Conservation (phyloP, 2,113 vertebrate species). For the Calonectris borealis region DNA sequence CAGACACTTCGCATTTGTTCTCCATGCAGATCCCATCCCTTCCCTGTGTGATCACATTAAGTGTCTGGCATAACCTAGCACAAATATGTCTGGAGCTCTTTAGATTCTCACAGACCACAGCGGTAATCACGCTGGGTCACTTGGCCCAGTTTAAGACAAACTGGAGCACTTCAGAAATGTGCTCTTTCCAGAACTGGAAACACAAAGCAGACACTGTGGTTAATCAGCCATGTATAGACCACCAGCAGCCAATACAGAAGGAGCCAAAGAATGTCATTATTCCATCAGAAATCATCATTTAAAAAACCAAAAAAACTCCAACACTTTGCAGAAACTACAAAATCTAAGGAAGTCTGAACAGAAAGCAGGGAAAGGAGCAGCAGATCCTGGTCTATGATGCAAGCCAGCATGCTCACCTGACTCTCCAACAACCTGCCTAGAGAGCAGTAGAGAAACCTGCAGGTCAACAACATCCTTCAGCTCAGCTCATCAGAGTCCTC, state of each 20-base stretch:
- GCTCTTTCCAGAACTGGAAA: background rate
- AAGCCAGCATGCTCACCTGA: background rate
- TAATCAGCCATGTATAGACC: background rate
- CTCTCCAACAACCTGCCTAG: background rate
- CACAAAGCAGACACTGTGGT: background rate
- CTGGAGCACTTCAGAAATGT: background rate
- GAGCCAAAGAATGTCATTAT: background rate
- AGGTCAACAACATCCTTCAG: background rate
- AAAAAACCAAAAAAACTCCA: background rate
- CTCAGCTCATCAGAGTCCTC: background rate
- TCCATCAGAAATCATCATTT: background rate
- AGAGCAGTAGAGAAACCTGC: background rate
- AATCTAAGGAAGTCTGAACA: background rate
- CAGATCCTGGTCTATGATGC: background rate
- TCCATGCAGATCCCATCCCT: background rate
- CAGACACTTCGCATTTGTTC: background rate
- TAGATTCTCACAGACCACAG: background rate
- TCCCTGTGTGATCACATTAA: background rate
- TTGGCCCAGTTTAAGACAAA: background rate
- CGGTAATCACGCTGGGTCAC: background rate
- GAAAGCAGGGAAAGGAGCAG: background rate
- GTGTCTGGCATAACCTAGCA: background rate
- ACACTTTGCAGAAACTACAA: background rate
- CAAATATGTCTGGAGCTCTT: background rate
- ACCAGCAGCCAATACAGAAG: background rate